Conservation (phyloP, 2,888 invertebrate species). For the Catocala nupta region DNA sequence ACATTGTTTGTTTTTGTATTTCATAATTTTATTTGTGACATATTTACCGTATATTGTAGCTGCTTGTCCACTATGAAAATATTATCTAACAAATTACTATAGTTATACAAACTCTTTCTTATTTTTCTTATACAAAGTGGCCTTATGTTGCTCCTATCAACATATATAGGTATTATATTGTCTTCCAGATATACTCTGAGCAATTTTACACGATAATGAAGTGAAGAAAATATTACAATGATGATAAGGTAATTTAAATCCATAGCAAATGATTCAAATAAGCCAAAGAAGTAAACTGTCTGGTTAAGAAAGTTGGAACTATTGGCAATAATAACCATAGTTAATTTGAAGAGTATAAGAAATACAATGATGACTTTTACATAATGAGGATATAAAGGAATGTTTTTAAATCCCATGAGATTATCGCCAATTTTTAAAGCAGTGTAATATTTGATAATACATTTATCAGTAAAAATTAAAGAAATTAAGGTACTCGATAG, state of each 20-base stretch:
- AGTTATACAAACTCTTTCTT: conserved; percentile 8
- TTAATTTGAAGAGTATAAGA: not conserved
- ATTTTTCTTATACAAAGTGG: not conserved
- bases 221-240: too few relatives aligned
- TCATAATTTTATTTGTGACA: too few relatives aligned
- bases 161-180: too few relatives aligned
- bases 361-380: not conserved
- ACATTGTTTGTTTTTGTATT: too few relatives aligned
- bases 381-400: not conserved
- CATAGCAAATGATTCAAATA: too few relatives aligned
- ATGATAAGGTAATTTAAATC: too few relatives aligned
- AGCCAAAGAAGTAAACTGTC: too few relatives aligned
- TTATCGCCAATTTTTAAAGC: not conserved
- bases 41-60: conserved; percentile 10
- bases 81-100: conserved; percentile 12
- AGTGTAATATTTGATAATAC: not conserved
- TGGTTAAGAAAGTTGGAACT: too few relatives aligned
- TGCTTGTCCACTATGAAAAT: not conserved
- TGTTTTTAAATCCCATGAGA: not conserved
- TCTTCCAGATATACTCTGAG: too few relatives aligned
- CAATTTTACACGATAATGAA: too few relatives aligned
- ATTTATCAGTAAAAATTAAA: not conserved
- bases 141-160: not conserved
- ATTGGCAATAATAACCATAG: not conserved
- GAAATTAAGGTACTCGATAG: not conserved